Base-by-base conservation (phyloP, 2,113 vertebrate species). In the Steatornis caripensis region DNA sequence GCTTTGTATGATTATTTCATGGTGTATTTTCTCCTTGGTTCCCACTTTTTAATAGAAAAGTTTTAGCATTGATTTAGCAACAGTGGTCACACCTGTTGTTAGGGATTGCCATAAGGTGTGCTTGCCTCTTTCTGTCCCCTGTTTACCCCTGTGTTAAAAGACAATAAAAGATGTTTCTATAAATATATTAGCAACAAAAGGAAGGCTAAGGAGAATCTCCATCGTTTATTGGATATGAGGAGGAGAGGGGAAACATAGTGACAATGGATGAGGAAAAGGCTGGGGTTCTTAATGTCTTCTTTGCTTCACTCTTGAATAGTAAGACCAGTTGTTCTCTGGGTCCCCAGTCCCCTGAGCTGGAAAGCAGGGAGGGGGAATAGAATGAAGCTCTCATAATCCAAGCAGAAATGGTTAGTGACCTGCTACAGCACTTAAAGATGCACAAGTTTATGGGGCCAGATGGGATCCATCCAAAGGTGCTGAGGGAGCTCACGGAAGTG, bases 61-160 rank as follows among this genome's bases (percentile, higher is more conserved):
- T 45, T 84, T 79, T 29, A 48, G 11, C 15, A 21, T 2, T 43
- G 9, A 19, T 55, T 36, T 82, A 78, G 36, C 76, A 14, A 29
- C 18, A 36, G 7, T 19, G 8, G 13, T 51, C 14, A 49, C 13
- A 61, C 2, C 3, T 2, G 2, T 48, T 15, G 7, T 32, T 41
- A 64, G 8, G 1, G 13, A 46, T 12, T 75, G 4, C 14, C 9
- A 41, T 57, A 61, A 87, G 20, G 7, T 23, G 55, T 36, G 5
- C 13, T 66, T 19, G 12, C 62, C 15, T 61, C 12, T 36, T 9
- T 48, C 15, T 0, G 1, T 3, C 9, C 8, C 8, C 5, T 30
- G 26, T n/a, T 85, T 72, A 76, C 7, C 10, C 5, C 11, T 78
- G 75, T 57, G 11, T 34, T 61, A 53, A 39, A 22, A 71, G 49